These are phyloP conservation scores for Rhagoletis zephyria DNA, from an alignment of 1,140 invertebrate genomes.

Conservation along the genomic window DNA sequence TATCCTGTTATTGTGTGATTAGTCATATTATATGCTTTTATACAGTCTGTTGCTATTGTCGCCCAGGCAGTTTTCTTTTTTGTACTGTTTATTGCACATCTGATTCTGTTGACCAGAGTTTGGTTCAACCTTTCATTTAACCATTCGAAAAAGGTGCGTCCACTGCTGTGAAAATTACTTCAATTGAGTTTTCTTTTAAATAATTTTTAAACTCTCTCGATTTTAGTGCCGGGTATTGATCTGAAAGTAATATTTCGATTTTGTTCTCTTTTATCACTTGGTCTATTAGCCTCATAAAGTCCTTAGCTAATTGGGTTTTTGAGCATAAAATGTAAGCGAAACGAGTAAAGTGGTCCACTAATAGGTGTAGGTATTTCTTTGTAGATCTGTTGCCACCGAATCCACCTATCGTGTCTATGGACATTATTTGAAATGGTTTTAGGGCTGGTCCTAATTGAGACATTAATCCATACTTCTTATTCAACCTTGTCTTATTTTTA, in stretches of 20 bases:
- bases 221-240: conserved; percentile 69
- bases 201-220: conserved; percentile 67
- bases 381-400: not conserved
- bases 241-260: conserved; percentile 65
- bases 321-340: conserved; percentile 66
- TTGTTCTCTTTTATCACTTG: conserved; percentile 60
- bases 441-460: conserved; percentile 70
- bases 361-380: not conserved
- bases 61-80: conserved; percentile 62
- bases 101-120: conserved; percentile 68
- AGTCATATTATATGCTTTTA: conserved; percentile 70
- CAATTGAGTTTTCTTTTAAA: conserved; percentile 61
- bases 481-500: conserved; percentile 71
- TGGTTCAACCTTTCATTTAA: conserved; percentile 68
- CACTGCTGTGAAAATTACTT: conserved; percentile 67
- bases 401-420: conserved; percentile 25
- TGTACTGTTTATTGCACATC: conserved; percentile 67
- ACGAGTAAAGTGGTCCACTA: conserved; percentile 52
- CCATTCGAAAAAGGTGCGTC: conserved; percentile 69
- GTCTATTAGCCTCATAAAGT: conserved; percentile 68
- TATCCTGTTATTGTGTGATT: conserved; percentile 66
- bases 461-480: conserved; percentile 65
- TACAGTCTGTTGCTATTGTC: conserved; percentile 68
- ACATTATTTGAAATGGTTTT: conserved; percentile 32
- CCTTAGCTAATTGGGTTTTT: conserved; percentile 64